Evolutionary conservation across 1,140 invertebrate species (phyloP).

Genomic region (Ylistrum balloti): DNA sequence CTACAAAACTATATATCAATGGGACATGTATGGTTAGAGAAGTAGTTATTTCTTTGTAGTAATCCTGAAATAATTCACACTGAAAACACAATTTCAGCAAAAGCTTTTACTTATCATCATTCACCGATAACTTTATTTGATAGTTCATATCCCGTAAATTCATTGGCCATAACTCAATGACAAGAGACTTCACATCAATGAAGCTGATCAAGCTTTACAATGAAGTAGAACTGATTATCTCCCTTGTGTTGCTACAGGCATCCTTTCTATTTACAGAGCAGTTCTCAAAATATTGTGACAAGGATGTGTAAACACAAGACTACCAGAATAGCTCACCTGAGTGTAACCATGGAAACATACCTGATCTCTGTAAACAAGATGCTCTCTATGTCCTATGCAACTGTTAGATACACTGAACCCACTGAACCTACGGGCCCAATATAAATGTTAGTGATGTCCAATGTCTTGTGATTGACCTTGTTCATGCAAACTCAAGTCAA

Average conservation of each 20-base stretch:
- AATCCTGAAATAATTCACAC: no score
- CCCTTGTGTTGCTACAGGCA: slow-evolving; percentile 18
- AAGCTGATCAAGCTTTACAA: neutral
- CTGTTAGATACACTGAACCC: neutral
- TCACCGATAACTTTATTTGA: no score
- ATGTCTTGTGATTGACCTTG: neutral
- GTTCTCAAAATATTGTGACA: slow-evolving; percentile 39
- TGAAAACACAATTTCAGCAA: no score
- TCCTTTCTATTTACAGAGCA: slow-evolving; percentile 23
- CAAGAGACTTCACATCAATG: neutral
- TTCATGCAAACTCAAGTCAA: neutral
- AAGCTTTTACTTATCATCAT: no score
- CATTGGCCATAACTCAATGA: no score
- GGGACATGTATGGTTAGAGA: neutral
- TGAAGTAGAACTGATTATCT: neutral
- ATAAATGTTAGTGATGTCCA: neutral
- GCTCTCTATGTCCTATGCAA: neutral
- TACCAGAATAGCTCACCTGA: slow-evolving; percentile 37
- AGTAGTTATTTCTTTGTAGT: no score
- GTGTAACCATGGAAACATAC: neutral
- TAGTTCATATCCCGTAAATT: no score
- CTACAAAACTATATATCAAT: neutral
- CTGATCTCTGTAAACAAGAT: neutral
- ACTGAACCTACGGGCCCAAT: neutral
- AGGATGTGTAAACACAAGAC: slow-evolving; percentile 32